phyloP scores from a whole-genome alignment of 1,140 invertebrate species.

The Dolichoris vasculosae region DNA sequence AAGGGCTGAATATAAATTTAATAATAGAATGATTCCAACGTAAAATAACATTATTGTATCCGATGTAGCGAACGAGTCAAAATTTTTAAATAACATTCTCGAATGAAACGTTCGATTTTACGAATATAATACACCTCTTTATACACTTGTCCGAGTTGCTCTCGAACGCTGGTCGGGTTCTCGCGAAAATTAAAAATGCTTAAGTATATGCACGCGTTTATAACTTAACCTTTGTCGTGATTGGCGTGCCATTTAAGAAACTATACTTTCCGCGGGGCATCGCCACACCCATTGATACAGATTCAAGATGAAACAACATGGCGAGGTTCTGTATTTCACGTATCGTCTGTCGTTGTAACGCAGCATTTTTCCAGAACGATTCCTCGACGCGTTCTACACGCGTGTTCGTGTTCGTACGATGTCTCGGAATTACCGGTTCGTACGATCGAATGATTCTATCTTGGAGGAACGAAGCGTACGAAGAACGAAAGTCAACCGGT shows the following conservation, averaged over 20 bases:
- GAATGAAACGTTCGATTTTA: not conserved
- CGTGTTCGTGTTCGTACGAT: not conserved
- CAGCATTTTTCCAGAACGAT: slow-evolving; percentile 5
- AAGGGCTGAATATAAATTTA: too few species aligned
- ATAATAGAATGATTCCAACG: too few species aligned
- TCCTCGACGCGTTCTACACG: not conserved
- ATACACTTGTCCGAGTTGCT: not conserved
- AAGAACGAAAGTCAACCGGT: not conserved
- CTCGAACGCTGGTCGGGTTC: not conserved
- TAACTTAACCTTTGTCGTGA: not conserved
- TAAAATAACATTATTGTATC: too few species aligned
- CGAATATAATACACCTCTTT: not conserved
- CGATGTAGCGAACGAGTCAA: not conserved
- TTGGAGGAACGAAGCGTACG: not conserved
- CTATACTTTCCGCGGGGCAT: not conserved
- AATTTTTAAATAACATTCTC: not conserved
- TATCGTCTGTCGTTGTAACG: not conserved
- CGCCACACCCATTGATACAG: not conserved
- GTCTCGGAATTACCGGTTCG: slow-evolving; percentile 2
- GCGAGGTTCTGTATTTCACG: not conserved
- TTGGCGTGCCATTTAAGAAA: not conserved
- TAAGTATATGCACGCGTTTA: not conserved
- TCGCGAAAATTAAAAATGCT: not conserved
- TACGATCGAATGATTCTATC: not conserved
- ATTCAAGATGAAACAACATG: not conserved